Evolutionary conservation across 2,113 vertebrate genomes (phyloP).

Genomic region (Henicopernis longicauda): DNA sequence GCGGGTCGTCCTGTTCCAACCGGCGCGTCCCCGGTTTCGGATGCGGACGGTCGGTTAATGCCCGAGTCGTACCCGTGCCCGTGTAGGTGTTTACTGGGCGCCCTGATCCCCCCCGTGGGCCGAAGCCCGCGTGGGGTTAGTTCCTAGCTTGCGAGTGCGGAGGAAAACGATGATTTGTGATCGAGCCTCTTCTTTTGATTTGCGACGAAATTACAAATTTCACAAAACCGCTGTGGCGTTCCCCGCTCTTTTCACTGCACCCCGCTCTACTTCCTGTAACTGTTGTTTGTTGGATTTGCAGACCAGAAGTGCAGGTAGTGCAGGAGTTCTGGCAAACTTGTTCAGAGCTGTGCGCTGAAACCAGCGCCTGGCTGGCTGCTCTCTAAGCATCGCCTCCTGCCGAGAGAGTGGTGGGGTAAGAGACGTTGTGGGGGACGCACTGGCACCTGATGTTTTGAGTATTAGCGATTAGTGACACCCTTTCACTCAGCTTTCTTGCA

Average conservation of each 20-base stretch:
- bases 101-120: fast-evolving
- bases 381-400: background rate
- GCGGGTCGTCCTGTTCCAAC: background rate
- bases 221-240: background rate
- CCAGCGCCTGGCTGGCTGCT: background rate
- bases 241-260: fast-evolving
- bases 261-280: background rate
- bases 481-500: background rate
- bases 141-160: fast-evolving
- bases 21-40: background rate
- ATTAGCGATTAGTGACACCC: fast-evolving
- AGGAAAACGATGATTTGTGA: too few species aligned
- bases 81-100: fast-evolving
- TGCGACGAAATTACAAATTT: fast-evolving
- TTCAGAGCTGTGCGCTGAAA: background rate
- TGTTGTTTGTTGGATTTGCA: background rate
- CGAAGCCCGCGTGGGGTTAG: background rate
- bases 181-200: background rate
- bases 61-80: fast-evolving
- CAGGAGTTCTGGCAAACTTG: background rate
- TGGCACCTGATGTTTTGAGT: background rate
- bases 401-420: fast-evolving
- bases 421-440: fast-evolving
- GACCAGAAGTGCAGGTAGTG: background rate
- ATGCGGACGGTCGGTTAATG: fast-evolving